Evolutionary conservation across 2,113 vertebrate genomes (phyloP).

Genomic region (Sterrhoptilus dennistouni): DNA sequence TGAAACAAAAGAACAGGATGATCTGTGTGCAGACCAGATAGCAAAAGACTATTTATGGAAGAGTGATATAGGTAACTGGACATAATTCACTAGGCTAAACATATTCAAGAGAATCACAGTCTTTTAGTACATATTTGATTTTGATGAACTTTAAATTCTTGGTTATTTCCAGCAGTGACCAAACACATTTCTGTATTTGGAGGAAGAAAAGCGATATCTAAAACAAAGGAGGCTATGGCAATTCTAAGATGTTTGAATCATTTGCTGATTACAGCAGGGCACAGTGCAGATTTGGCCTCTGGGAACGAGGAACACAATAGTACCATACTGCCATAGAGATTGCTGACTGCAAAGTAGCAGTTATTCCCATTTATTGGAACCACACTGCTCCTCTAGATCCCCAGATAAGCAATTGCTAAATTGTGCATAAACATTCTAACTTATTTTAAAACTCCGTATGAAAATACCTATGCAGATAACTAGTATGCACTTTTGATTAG

Average conservation of each 20-base stretch:
- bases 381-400: background rate
- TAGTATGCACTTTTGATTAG: background rate
- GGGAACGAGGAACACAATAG: background rate
- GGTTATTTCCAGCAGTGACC: background rate
- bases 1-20: background rate
- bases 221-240: background rate
- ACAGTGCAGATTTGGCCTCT: background rate
- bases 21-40: background rate
- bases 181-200: background rate
- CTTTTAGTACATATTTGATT: background rate
- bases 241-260: background rate
- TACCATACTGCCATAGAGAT: background rate
- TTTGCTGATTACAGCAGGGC: background rate
- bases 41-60: background rate
- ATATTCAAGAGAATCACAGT: background rate
- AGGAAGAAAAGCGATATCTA: background rate
- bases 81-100: background rate
- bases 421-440: background rate
- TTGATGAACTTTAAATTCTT: background rate
- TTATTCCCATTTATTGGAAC: background rate
- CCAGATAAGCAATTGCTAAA: conserved; percentile 22
- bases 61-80: background rate
- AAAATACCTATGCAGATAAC: background rate
- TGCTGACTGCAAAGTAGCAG: background rate
- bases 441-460: conserved; percentile 15